Conservation (phyloP, 37 sponge, comb jelly and placozoan species). For the Tethya wilhelma region DNA sequence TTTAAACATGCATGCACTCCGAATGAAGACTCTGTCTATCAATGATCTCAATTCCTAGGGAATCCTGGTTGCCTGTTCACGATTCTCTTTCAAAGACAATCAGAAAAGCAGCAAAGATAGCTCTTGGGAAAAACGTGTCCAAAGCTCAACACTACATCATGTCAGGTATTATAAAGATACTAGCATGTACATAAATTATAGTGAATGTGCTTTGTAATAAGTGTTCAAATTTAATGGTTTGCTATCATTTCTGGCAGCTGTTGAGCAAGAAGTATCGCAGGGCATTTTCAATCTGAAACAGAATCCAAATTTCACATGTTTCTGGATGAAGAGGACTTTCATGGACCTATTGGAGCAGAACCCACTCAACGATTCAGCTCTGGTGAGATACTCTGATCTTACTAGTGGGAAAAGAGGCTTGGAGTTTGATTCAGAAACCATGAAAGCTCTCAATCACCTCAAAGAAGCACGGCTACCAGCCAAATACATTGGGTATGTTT, state of each 20-base stretch:
- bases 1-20: too few relatives aligned
- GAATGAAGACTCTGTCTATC: too few relatives aligned
- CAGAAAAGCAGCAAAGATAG: conserved; percentile 59
- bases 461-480: conserved; percentile 82
- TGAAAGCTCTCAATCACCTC: conserved; percentile 62
- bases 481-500: conserved; percentile 76
- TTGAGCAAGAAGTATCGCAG: conserved; percentile 66
- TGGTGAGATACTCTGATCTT: conserved; percentile 45
- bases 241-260: conserved; percentile 17
- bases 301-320: conserved; percentile 69
- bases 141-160: conserved; percentile 61
- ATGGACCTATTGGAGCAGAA: conserved; percentile 63
- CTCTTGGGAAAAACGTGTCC: conserved; percentile 58
- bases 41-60: neutral
- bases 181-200: too few relatives aligned
- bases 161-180: conserved; percentile 56
- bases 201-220: too few relatives aligned
- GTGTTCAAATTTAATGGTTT: too few relatives aligned
- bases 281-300: conserved; percentile 69
- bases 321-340: conserved; percentile 82
- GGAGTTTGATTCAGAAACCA: conserved; percentile 72
- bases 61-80: conserved; percentile 21
- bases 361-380: conserved; percentile 38
- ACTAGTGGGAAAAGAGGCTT: conserved; percentile 30
- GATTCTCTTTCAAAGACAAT: conserved; percentile 32